Conservation (phyloP, 2,797 vertebrate species). For the Mormyrops boulengeri region DNA sequence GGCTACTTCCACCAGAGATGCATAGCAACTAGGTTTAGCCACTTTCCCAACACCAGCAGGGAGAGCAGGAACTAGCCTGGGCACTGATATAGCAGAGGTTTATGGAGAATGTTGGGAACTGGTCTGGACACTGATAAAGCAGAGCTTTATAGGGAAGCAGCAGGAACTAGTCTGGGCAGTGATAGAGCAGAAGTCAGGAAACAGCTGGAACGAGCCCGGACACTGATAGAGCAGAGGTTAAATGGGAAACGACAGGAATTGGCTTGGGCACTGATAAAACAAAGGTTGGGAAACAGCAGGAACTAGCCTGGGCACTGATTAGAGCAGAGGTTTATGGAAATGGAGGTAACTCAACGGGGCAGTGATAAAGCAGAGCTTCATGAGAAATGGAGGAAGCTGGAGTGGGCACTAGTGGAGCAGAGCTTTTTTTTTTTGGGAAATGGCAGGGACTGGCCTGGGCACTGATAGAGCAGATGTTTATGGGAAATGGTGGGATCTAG, state of each 20-base stretch:
- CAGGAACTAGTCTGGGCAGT: background rate
- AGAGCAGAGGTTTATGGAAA: background rate
- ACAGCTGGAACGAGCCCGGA: background rate
- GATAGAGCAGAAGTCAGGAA: background rate
- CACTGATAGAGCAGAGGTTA: background rate
- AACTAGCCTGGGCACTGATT: background rate
- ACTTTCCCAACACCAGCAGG: background rate
- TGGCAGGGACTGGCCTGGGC: too few species aligned
- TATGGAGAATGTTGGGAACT: too few species aligned
- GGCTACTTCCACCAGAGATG: background rate
- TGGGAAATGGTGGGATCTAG: too few species aligned
- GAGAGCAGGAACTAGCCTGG: background rate
- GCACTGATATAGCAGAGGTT: background rate
- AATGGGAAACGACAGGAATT: background rate
- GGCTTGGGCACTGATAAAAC: background rate
- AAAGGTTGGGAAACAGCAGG: background rate
- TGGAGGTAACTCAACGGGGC: background rate
- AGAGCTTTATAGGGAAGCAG: too few species aligned
- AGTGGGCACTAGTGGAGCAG: background rate
- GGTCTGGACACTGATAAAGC: too few species aligned
- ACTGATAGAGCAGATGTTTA: too few species aligned
- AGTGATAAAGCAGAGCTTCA: background rate
- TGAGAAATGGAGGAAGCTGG: background rate
- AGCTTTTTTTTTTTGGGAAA: too few species aligned
- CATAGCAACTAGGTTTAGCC: background rate